Percentiles rank a stretch among this genome's conserved stretches.
Evolutionary conservation across 2,888 invertebrate genomes (phyloP).

Genomic region (Chaitophorus viminalis): DNA sequence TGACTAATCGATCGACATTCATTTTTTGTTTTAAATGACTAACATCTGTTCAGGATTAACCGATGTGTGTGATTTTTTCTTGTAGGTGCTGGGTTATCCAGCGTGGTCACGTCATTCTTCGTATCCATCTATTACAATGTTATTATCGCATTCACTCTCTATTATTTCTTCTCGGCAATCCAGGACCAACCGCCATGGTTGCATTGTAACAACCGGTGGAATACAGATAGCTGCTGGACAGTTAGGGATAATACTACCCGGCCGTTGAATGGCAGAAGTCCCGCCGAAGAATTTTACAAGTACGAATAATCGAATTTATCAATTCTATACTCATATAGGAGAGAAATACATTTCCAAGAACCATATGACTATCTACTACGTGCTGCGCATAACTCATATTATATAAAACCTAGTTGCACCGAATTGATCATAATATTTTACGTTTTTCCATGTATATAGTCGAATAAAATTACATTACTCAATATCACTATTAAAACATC

Average conservation of each 20-base stretch:
- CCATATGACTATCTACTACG: too few relatives aligned
- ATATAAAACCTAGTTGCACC: too few relatives aligned
- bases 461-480: too few relatives aligned
- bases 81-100: conserved; percentile 93
- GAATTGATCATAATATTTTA: too few relatives aligned
- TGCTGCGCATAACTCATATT: too few relatives aligned
- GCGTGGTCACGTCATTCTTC: conserved; percentile 92
- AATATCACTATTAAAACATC: too few relatives aligned
- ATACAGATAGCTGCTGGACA: conserved; percentile 80
- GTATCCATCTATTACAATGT: conserved; percentile 97
- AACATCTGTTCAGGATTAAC: background rate
- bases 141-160: conserved; percentile 93
- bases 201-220: conserved; percentile 86
- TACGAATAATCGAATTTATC: conserved; percentile 67
- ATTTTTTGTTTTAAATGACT: background rate
- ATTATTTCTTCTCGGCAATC: conserved; percentile 92
- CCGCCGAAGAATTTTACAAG: conserved; percentile 94
- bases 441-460: too few relatives aligned
- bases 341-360: too few relatives aligned
- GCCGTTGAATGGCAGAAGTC: conserved; percentile 80
- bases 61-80: background rate
- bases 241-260: conserved; percentile 71
- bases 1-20: background rate
- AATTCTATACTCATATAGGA: too few relatives aligned
- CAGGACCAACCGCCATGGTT: conserved; percentile 90